Conservation (phyloP, 2,113 vertebrate genomes). For the Solea senegalensis region DNA sequence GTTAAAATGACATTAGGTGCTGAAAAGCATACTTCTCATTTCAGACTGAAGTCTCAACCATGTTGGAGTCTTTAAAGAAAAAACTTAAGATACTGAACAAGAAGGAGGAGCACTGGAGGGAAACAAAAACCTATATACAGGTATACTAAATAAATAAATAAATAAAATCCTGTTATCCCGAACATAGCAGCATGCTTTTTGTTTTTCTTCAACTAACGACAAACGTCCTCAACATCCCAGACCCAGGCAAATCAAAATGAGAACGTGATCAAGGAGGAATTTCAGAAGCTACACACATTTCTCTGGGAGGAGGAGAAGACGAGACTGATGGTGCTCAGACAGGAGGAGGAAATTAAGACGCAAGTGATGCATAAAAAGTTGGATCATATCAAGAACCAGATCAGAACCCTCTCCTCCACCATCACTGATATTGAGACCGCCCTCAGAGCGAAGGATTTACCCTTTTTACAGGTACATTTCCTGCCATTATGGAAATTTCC, state of each 20-base stretch:
- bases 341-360: slow-evolving; percentile 63
- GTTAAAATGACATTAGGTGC: too few relatives aligned
- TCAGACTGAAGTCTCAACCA: slow-evolving; percentile 59
- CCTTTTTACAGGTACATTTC: slow-evolving; percentile 68
- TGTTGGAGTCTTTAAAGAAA: slow-evolving; percentile 55
- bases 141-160: slow-evolving; percentile 33
- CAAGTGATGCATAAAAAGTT: slow-evolving; percentile 64
- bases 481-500: neutral
- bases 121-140: slow-evolving; percentile 63
- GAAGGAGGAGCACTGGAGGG: slow-evolving; percentile 59
- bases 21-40: neutral
- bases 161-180: too few relatives aligned
- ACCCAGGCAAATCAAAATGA: slow-evolving; percentile 57
- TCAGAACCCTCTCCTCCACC: slow-evolving; percentile 43
- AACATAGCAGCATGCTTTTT: neutral
- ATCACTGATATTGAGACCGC: slow-evolving; percentile 43
- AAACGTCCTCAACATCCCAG: slow-evolving; percentile 37
- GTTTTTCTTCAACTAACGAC: neutral
- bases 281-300: slow-evolving; percentile 67
- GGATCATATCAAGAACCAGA: slow-evolving; percentile 51
- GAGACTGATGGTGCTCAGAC: slow-evolving; percentile 54
- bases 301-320: slow-evolving; percentile 62
- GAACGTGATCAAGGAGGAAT: slow-evolving; percentile 66
- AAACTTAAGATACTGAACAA: slow-evolving; percentile 54
- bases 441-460: slow-evolving; percentile 42